A percentile compares a stretch with the other conserved stretches of the same genome.
Evolutionary conservation across 2,113 vertebrate species (phyloP).

Genomic region (Stegostoma tigrinum): DNA sequence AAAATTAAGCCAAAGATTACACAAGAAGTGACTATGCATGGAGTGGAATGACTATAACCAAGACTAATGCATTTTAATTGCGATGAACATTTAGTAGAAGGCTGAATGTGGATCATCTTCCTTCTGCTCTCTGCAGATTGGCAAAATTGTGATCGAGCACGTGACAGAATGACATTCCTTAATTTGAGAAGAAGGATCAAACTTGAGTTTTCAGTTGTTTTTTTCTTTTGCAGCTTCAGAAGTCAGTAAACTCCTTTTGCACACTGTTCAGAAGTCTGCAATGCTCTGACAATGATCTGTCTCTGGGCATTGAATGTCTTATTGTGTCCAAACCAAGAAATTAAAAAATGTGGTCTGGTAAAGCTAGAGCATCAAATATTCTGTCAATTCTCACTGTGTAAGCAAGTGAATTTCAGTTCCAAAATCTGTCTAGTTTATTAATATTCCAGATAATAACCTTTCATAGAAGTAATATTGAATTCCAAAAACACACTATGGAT

Average conservation of each 20-base stretch:
- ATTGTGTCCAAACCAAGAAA: not conserved
- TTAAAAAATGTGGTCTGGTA: not conserved
- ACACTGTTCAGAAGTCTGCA: not conserved
- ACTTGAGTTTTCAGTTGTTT: not conserved
- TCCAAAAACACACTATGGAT: not conserved
- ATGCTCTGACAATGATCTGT: not conserved
- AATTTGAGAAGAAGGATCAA: not conserved
- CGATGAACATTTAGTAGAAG: not conserved
- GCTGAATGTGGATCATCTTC: not conserved
- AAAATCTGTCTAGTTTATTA: not conserved
- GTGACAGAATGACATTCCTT: not conserved
- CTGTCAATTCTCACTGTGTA: not conserved
- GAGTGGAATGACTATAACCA: not conserved
- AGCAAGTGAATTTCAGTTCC: not conserved
- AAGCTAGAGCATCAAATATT: not conserved
- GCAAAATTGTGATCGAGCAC: not conserved
- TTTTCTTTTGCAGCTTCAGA: not conserved
- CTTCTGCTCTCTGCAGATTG: too few relatives aligned
- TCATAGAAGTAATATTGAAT: not conserved
- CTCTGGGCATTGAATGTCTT: not conserved
- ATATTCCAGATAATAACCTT: not conserved
- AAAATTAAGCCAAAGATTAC: too few relatives aligned
- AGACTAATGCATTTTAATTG: not conserved
- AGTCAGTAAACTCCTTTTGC: not conserved
- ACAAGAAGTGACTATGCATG: not conserved